Evolutionary conservation across 2,113 vertebrate species (phyloP).

Genomic region (Sporophila hypoxantha): DNA sequence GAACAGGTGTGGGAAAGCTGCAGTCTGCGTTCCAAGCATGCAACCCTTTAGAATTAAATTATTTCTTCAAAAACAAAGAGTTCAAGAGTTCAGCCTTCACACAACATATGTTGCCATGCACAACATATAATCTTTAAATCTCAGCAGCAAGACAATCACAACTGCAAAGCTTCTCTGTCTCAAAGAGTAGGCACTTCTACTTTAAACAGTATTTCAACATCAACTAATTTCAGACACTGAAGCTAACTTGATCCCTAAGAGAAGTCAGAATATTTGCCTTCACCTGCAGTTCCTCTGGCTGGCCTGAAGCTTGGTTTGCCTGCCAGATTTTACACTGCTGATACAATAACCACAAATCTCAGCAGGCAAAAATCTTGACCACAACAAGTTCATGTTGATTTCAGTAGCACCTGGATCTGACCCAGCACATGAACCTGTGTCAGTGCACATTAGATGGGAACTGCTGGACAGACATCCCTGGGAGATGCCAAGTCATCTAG

Average conservation of each 20-base stretch:
- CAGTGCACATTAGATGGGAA: neutral
- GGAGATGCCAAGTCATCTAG: neutral
- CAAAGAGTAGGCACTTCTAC: neutral
- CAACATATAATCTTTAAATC: neutral
- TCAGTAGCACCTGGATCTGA: slow-evolving; percentile 29
- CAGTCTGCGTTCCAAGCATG: neutral
- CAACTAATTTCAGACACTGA: neutral
- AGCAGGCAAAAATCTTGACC: slow-evolving; percentile 16
- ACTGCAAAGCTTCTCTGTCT: neutral
- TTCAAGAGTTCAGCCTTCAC: slow-evolving; percentile 35
- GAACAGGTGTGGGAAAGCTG: slow-evolving; percentile 36
- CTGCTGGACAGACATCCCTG: neutral
- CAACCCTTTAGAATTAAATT: slow-evolving; percentile 3
- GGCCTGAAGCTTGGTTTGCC: neutral
- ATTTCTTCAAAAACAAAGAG: slow-evolving; percentile 33
- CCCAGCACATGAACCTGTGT: neutral
- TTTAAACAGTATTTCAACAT: slow-evolving; percentile 12
- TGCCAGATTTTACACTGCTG: neutral
- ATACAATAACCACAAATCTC: neutral
- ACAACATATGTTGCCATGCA: neutral
- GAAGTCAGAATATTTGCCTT: neutral
- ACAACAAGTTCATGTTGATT: neutral
- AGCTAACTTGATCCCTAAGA: neutral
- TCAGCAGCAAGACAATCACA: neutral
- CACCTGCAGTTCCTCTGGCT: neutral